Evolutionary conservation across 2,888 invertebrate genomes (phyloP).

Genomic region (Gasteruption jaculator): DNA sequence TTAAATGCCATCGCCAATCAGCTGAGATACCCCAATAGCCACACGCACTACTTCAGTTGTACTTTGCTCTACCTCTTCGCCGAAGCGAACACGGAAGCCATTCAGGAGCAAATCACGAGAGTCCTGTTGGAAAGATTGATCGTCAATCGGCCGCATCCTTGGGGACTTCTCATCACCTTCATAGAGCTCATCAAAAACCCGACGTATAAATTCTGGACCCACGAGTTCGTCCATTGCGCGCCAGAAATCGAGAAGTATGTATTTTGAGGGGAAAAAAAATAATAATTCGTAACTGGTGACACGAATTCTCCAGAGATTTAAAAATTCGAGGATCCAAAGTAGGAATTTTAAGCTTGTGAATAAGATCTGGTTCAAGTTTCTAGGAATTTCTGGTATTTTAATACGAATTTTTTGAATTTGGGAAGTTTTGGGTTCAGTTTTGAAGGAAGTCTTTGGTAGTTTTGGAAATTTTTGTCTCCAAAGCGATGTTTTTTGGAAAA

Average conservation of each 20-base stretch:
- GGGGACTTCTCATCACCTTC: slow-evolving; percentile 98
- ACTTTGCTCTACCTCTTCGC: slow-evolving; percentile 94
- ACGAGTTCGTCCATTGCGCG: slow-evolving; percentile 99
- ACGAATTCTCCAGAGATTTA: too few relatives aligned
- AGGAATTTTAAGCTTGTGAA: too few relatives aligned
- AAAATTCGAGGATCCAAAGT: too few relatives aligned
- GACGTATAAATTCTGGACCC: slow-evolving; percentile 97
- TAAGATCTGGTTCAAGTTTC: too few relatives aligned
- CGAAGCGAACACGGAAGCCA: slow-evolving; percentile 94
- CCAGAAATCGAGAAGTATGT: slow-evolving; percentile 98
- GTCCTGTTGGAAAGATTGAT: slow-evolving; percentile 95
- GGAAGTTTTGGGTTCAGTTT: too few relatives aligned
- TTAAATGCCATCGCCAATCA: slow-evolving; percentile 99
- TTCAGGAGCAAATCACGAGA: slow-evolving; percentile 97
- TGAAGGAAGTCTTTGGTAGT: too few relatives aligned
- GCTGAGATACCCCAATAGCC: slow-evolving; percentile 97
- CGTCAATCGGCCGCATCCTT: slow-evolving; percentile 97
- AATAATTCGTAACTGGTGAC: too few relatives aligned
- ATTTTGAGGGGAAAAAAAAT: slow-evolving; percentile 1
- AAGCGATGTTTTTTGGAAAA: too few relatives aligned
- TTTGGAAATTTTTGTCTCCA: too few relatives aligned
- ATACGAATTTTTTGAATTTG: too few relatives aligned
- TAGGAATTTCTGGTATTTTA: too few relatives aligned
- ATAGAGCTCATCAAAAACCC: slow-evolving; percentile 99
- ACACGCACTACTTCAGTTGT: slow-evolving; percentile 99